A percentile compares a stretch with the other conserved stretches of the same genome.
phyloP scores from a whole-genome alignment of 1,140 invertebrate genomes.

The Hestina assimilis region DNA sequence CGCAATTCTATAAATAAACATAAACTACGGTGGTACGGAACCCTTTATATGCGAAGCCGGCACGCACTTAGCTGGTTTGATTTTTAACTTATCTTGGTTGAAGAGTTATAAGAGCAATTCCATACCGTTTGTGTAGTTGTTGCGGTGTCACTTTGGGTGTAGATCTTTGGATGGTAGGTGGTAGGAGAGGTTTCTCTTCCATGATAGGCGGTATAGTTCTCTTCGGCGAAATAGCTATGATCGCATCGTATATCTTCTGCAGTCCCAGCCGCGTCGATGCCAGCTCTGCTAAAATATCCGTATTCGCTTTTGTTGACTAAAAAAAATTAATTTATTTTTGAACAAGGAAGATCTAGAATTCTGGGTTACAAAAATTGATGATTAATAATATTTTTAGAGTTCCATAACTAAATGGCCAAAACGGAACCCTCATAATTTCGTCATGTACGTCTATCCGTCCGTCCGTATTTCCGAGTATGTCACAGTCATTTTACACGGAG shows the following conservation, averaged over 20 bases:
- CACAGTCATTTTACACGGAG: too few relatives aligned
- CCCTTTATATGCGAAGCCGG: too few relatives aligned
- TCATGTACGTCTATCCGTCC: too few relatives aligned
- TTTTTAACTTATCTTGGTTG: too few relatives aligned
- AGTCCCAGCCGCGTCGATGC: slow-evolving; percentile 75
- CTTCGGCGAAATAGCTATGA: slow-evolving; percentile 79
- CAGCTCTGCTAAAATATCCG: slow-evolving; percentile 64
- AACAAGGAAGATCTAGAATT: background rate
- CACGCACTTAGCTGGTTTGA: too few relatives aligned
- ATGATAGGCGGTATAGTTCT: slow-evolving; percentile 76
- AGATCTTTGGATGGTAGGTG: slow-evolving; percentile 50
- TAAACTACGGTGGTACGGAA: too few relatives aligned
- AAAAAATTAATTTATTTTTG: slow-evolving; percentile 1
- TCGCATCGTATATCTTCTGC: slow-evolving; percentile 80
- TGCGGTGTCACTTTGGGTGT: slow-evolving; percentile 66
- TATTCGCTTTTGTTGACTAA: slow-evolving; percentile 80
- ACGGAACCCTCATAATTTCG: too few relatives aligned
- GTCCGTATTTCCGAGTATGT: too few relatives aligned
- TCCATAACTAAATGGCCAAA: too few relatives aligned
- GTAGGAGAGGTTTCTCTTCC: slow-evolving; percentile 61
- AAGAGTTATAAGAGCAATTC: background rate
- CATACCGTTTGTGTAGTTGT: slow-evolving; percentile 66
- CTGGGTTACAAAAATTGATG: too few relatives aligned
- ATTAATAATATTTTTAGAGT: too few relatives aligned
- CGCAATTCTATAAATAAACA: too few relatives aligned